Evolutionary conservation across 2,888 invertebrate species (phyloP), one percentile per base, ranked within the genome.

Genomic region (Cryptosula pallasiana): DNA sequence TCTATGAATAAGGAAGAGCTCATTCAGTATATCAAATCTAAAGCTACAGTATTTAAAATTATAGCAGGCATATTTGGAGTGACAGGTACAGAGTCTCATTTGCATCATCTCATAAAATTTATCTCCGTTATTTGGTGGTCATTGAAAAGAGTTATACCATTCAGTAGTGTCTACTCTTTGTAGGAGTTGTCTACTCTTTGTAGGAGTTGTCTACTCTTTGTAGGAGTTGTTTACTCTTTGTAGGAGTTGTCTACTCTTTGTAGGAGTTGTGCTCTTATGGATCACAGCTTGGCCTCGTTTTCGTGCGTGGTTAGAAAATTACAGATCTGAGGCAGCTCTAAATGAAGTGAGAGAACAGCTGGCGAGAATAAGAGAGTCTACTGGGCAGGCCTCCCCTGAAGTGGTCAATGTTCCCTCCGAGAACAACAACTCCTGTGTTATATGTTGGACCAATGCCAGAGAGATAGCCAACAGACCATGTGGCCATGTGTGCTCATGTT

Each of bases 381-480:
- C 27, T 9, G 69, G 13, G 35, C n/a, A 13, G n/a, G 69, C 16
- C 5, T 36, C 70, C 2, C 55, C 35, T 36, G n/a, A 2, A 2
- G n/a, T 9, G 27, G 23, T 5, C 16, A n/a, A n/a, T n/a, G n/a
- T n/a, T n/a, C 2, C 23, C n/a, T 3, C 35, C 34, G 45, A 25
- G 5, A 45, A 54, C 9, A 23, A 3, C 70, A 54, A 70, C 45
- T 23, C 35, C 9, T 70, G 70, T 29, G 70, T 70, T 25, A 54
- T 70, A 20, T 70, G 70, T 29, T 5, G 9, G 45, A 29, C 2
- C n/a, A 70, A 29, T 32, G 5, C 45, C 5, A 3, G 35, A 29
- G 70, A 36, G 5, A 27, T 70, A 36, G 70, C 55, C 32, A 70
- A 70, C 25, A 70, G n/a, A 5, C 45, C 36, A 2, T 70, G 70